Base-by-base conservation (phyloP, 2,113 vertebrate genomes). In the Perognathus longimembris region DNA sequence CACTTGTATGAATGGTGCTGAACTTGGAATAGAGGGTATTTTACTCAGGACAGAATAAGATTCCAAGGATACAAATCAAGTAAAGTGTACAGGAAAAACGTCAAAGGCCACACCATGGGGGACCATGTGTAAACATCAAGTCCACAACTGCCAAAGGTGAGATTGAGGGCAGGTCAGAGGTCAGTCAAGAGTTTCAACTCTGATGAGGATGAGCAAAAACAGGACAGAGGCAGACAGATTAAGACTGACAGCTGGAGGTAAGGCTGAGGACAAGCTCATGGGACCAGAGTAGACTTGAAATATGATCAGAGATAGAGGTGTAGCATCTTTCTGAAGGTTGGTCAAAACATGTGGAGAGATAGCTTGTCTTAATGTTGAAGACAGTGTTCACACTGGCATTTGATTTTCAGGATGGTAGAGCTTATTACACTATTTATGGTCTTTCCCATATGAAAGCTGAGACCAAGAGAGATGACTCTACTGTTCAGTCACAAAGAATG, bases 131-230 rank as follows among this genome's bases (percentile, higher is more conserved):
- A 92, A 94, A 94, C 38, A 94, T 86, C 54, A 88, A 84, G 50
- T 87, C 61, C 80, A 94, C 17, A 32, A 63, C 50, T 74, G 57
- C 42, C 84, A 95, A 94, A 94, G 78, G 76, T 92, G 59, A 54
- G 77, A 76, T 54, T 66, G 79, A 94, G 83, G 94, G 34, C 64
- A 87, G 17, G 73, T 94, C 87, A 92, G 69, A 95, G 76, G 63
- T 95, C 76, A 92, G 57, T 95, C 80, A 94, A 89, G 42, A 89
- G 45, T 80, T 50, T 89, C 89, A 86, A 45, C 94, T 63, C 73
- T 87, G 36, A 87, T 74, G 28, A 15, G 10, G 89, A 67, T 92
- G 73, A 85, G 40, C 34, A 73, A 73, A 93, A 28, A 3, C 61
- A 64, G 21, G 59, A 17, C 20, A 28, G 50, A 14, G 18, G 11